A percentile compares a stretch with the other conserved stretches of the same genome.
Evolutionary conservation across 1,140 invertebrate species (phyloP).

Genomic region (Solen grandis): DNA sequence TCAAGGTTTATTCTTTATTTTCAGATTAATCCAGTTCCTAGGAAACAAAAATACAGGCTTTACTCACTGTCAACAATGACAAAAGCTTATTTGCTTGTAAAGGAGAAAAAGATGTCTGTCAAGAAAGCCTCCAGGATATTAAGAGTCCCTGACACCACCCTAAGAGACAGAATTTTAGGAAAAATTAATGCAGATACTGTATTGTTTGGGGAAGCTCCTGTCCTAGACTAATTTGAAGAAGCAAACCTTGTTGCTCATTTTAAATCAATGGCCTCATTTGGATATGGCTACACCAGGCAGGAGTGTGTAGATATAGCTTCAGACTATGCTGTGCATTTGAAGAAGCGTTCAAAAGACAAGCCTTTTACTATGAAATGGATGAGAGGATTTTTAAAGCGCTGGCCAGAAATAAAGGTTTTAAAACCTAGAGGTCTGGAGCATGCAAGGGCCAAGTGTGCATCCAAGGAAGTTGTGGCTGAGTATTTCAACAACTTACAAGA

Average conservation of each 20-base stretch:
- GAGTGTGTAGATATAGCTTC: slow-evolving; percentile 24
- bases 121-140: no score
- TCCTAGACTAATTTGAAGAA: no score
- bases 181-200: slow-evolving; percentile 3
- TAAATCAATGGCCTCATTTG: neutral
- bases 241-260: neutral
- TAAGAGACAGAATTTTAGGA: slow-evolving; percentile 20
- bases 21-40: no score
- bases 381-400: no score
- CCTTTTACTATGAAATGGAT: slow-evolving; percentile 47
- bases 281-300: no score
- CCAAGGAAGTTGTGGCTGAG: no score
- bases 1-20: no score
- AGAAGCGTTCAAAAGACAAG: slow-evolving; percentile 17
- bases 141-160: no score
- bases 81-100: neutral
- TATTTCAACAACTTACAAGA: no score
- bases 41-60: slow-evolving; percentile 23
- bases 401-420: no score
- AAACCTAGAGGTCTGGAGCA: slow-evolving; percentile 41
- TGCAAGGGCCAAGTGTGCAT: neutral
- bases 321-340: slow-evolving; percentile 11
- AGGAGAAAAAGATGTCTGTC: no score
- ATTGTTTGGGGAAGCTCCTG: neutral
- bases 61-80: neutral